Evolutionary conservation across 1,140 invertebrate genomes (phyloP).

Genomic region (Penaeus vannamei): DNA sequence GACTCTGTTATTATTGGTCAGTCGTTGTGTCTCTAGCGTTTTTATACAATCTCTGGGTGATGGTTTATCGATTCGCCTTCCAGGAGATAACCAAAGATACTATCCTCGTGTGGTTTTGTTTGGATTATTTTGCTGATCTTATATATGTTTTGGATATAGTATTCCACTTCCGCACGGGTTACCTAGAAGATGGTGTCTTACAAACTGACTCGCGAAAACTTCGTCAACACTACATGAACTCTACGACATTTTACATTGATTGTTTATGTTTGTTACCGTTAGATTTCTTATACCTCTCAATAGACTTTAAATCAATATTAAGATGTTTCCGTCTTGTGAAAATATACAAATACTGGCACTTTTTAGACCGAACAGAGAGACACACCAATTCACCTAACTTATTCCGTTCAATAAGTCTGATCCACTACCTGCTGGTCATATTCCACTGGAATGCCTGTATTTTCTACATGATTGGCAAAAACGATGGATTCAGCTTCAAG

Average conservation of each 20-base stretch:
- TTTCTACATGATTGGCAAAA: constrained; percentile 95
- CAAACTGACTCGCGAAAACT: constrained; percentile 95
- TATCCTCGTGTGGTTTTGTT: constrained; percentile 93
- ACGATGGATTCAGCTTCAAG: constrained; percentile 91
- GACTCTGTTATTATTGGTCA: constrained; percentile 95
- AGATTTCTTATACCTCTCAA: constrained; percentile 98
- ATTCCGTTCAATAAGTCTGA: constrained; percentile 84
- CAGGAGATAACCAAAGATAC: constrained; percentile 84
- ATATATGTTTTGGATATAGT: constrained; percentile 96
- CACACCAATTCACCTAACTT: constrained; percentile 99
- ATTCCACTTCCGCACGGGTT: constrained; percentile 97
- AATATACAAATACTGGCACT: constrained; percentile 98
- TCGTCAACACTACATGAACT: constrained; percentile 98
- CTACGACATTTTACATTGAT: constrained; percentile 98
- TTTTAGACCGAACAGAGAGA: constrained; percentile 97
- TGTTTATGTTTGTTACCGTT: constrained; percentile 96
- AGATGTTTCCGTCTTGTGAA: constrained; percentile 97
- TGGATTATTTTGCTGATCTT: constrained; percentile 97
- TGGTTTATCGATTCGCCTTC: constrained; percentile 98
- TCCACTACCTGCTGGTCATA: constrained; percentile 86
- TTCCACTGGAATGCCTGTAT: constrained; percentile 99
- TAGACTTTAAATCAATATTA: constrained; percentile 97
- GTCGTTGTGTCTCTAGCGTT: constrained; percentile 98
- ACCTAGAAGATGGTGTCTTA: constrained; percentile 95
- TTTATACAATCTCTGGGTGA: constrained; percentile 99